Base-by-base conservation (phyloP, 1,140 invertebrate genomes). In the Achroia grisella region DNA sequence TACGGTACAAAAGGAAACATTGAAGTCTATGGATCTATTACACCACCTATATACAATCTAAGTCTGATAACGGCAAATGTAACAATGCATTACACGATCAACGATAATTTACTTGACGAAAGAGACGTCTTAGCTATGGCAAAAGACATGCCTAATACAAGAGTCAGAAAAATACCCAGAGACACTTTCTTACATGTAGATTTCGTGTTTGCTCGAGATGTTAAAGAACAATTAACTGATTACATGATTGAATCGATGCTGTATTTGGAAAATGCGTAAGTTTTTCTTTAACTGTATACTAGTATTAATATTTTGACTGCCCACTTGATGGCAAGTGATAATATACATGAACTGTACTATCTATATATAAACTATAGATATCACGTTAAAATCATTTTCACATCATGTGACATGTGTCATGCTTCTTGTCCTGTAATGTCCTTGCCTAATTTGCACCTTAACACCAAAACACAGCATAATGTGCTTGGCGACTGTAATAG, bases 91-190 rank as follows among this genome's bases (percentile, higher is more conserved):
- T 83, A 83, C 17, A 62, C 76, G 1, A 23, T 75, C 0, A 59
- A 33, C 32, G 79, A 83, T 47, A 41, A 45, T 12, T 42, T 83
- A 1, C 34, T 79, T 10, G 63, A 71, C 27, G 69, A 72, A 57
- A 51, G 45, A 53, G 76, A 83, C 47, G 71, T 79, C 2, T n/a
- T 77, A 11, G 62, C 57, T 13, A 80, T 80, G 79, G 71, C 54
- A 1, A 49, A 44, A 30, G 62, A 60, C 31, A 65, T 83, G 39
- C 66, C 60, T 3, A 76, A 75, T 42, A 31, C 63, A 0, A 50
- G 32, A 36, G 55, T 52, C 1, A 56, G 76, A 4, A 69, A 55
- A 59, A 60, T 83, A 10, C 52, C 60, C 0, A 64, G 66, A 44
- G 59, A 71, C 5, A 39, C 30, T 10, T 80, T 80, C 34, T 17